These are phyloP conservation scores for Falco concolor DNA, from an alignment of 2,797 vertebrate species.

Conservation along the genomic window DNA sequence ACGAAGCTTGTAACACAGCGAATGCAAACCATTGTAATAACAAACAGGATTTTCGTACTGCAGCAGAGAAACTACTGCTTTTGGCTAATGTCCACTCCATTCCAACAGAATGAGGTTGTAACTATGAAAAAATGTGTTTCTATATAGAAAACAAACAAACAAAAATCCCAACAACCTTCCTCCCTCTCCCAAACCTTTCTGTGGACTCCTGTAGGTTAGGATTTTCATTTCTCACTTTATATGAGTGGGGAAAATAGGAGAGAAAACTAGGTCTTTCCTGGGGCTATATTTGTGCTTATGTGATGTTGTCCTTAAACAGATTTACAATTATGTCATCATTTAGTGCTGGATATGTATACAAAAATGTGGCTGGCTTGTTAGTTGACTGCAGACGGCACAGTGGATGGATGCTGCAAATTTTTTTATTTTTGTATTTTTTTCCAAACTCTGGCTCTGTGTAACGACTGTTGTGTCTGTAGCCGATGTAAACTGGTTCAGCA, in stretches of 20 bases:
- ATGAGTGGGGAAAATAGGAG: not conserved
- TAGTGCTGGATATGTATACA: not conserved
- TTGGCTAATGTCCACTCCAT: slow-evolving; percentile 31
- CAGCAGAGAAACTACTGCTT: slow-evolving; percentile 33
- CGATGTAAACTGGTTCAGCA: not conserved
- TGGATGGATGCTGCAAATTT: not conserved
- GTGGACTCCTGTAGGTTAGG: not conserved
- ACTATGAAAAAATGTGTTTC: not conserved
- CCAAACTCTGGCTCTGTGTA: not conserved
- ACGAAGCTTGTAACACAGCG: slow-evolving; percentile 16
- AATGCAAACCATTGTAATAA: not conserved
- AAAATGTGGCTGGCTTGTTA: not conserved
- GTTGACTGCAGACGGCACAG: not conserved
- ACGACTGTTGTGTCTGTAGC: not conserved
- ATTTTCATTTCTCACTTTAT: not conserved
- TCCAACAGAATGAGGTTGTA: slow-evolving; percentile 6
- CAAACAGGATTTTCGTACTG: slow-evolving; percentile 33
- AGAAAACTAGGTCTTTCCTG: not conserved
- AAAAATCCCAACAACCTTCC: not conserved
- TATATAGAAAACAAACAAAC: not conserved
- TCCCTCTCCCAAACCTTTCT: not conserved
- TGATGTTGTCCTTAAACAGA: not conserved
- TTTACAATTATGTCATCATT: not conserved
- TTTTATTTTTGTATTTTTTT: not conserved
- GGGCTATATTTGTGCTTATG: not conserved